These are phyloP conservation scores for Leucania comma DNA, from an alignment of 2,888 invertebrate species.

Conservation along the genomic window DNA sequence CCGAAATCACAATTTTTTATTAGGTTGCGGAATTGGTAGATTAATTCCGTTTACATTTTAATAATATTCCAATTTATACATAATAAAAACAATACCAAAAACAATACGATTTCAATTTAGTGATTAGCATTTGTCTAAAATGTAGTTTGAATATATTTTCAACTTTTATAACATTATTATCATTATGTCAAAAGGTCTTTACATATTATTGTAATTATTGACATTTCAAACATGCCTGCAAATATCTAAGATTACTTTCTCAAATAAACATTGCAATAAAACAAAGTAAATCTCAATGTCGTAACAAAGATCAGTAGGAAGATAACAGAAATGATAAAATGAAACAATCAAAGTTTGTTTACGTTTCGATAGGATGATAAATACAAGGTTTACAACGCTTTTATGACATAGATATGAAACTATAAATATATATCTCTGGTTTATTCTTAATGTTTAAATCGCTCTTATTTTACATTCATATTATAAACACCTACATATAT, in stretches of 20 bases:
- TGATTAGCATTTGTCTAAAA: too few species aligned
- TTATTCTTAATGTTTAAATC: not conserved
- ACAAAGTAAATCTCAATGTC: not conserved
- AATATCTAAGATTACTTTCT: constrained; percentile 4
- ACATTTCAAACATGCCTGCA: not conserved
- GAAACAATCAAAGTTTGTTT: constrained; percentile 38
- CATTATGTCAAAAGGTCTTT: too few species aligned
- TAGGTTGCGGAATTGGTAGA: too few species aligned
- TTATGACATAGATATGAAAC: not conserved
- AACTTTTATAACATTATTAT: too few species aligned
- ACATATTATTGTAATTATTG: not conserved
- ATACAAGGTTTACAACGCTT: constrained; percentile 11
- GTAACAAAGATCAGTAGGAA: constrained; percentile 17
- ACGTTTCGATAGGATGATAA: not conserved
- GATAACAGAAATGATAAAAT: constrained; percentile 31
- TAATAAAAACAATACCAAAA: too few species aligned
- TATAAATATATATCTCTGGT: not conserved
- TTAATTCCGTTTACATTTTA: too few species aligned
- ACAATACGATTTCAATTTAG: too few species aligned
- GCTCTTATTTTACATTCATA: not conserved
- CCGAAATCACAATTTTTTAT: too few species aligned
- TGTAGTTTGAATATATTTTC: too few species aligned
- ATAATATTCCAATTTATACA: too few species aligned
- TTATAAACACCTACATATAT: too few species aligned
- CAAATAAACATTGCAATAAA: constrained; percentile 16